Base-by-base conservation (phyloP, 2,113 vertebrate genomes). In the Pterocles burchelli region DNA sequence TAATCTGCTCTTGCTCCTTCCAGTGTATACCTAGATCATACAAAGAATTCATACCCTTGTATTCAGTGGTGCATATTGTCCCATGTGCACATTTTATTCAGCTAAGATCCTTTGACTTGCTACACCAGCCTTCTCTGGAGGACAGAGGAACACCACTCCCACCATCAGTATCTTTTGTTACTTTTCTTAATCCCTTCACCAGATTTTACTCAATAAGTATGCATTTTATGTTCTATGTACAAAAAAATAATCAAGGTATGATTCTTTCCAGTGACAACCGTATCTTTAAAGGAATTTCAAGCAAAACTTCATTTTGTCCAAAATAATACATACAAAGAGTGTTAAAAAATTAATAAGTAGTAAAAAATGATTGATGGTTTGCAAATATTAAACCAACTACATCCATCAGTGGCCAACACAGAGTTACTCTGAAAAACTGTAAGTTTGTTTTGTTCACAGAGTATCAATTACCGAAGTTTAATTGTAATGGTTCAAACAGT, bases 191-290 rank as follows among this genome's bases (percentile, higher is more conserved):
- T 16, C 6, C 7, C 3, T 58, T 52, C 58, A 54, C 11, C 61
- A 75, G 48, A 62, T 22, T 89, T 62, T 74, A 54, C 26, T 48
- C 26, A n/a, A 18, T 59, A 62, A 70, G 11, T 3, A 58, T 22
- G 31, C 0, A 65, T 74, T n/a, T 70, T 46, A 66, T 0, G 0
- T 22, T 43, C 31, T 28, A 38, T 41, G 3, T 31, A 24, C 54
- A 59, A 41, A 41, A 63, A 31, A 17, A 19, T 29, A 43, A 33
- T 6, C 0, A 5, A 68, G 2, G 33, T 34, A 12, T 11, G 4
- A 74, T 65, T 15, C 46, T 80, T 80, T 33, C 29, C 33, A 83
- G 5, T n/a, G 25, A 38, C 16, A 55, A 34, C 9, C 58, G 5
- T 26, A 25, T 55, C 80, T 78, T 46, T 61, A 49, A 54, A 61